Evolutionary conservation across 2,113 vertebrate species (phyloP), one percentile per base, ranked within the genome.

Genomic region (Sceloporus tristichus): DNA sequence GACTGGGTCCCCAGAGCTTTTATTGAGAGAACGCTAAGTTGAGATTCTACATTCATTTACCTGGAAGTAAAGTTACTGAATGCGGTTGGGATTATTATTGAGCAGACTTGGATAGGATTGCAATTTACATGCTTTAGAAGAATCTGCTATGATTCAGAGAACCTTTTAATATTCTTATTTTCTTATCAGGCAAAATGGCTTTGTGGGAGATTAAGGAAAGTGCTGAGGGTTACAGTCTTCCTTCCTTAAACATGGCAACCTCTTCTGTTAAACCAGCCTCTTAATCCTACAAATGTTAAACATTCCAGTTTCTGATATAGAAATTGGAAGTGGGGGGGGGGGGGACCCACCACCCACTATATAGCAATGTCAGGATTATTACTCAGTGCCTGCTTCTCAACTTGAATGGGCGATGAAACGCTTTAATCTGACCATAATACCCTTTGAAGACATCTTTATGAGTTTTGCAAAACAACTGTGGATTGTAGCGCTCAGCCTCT

Each of bases 391-490:
- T 88, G 40, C 11, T 79, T 90, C 88, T 7, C 56, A 88, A 48
- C 74, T n/a, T 18, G 65, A 76, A 85, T 79, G 54, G 13, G 38
- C 65, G n/a, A 54, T 5, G 9, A 5, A 87, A 70, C 34, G 53
- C 29, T 53, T 85, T 77, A 85, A 85, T 82, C 40, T 29, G 79
- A 65, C 29, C 79, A 83, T 16, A 85, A 48, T 82, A 85, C 21
- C 65, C 53, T 5, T 73, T 88, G 79, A 48, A 79, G 59, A 23
- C 38, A 2, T 79, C 16, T 40, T 85, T 53, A 16, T 66, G 38
- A 56, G 8, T 87, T 2, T 7, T 79, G 53, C 84, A 87, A 56
- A 73, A 56, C 9, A n/a, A 25, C 66, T n/a, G 65, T 18, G 56
- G 16, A n/a, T 83, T 80, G 29, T 56, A 23, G 25, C 25, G 53